Percentiles rank a stretch among this genome's conserved stretches.
phyloP scores from a whole-genome alignment of 1,140 invertebrate genomes.

The Ylistrum balloti region DNA sequence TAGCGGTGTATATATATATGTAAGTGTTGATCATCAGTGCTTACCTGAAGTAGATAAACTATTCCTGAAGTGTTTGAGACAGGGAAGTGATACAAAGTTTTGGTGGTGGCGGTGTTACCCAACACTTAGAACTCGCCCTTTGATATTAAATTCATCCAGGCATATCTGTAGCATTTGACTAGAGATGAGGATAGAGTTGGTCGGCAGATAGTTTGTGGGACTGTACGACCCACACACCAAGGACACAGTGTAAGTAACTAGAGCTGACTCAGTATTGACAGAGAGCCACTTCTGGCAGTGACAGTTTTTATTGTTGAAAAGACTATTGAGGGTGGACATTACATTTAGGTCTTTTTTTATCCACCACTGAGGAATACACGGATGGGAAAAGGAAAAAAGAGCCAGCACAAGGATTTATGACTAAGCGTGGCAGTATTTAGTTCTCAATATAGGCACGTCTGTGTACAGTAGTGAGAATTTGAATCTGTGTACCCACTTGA shows the following conservation, averaged over 20 bases:
- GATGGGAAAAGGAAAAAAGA: background rate
- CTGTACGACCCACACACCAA: too few relatives aligned
- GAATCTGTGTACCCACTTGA: background rate
- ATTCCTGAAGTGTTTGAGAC: background rate
- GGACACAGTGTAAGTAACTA: background rate
- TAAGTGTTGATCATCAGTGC: background rate
- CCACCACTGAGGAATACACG: background rate
- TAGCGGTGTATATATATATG: background rate
- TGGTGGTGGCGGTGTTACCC: background rate
- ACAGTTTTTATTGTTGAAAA: conserved; percentile 1
- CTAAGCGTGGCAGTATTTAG: conserved; percentile 32
- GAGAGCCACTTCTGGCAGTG: background rate
- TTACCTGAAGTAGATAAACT: conserved; percentile 34
- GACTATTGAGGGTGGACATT: background rate
- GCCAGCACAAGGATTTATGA: conserved; percentile 8
- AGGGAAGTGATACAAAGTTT: background rate
- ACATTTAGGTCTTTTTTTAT: background rate
- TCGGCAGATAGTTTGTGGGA: too few relatives aligned
- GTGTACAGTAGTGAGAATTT: conserved; percentile 3
- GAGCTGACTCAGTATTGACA: background rate
- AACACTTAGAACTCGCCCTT: conserved; percentile 29
- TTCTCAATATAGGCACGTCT: conserved; percentile 4
- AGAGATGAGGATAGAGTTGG: background rate
- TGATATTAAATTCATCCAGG: conserved; percentile 39
- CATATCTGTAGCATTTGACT: background rate